phyloP scores from a whole-genome alignment of 2,888 invertebrate genomes.

The Belgica antarctica region DNA sequence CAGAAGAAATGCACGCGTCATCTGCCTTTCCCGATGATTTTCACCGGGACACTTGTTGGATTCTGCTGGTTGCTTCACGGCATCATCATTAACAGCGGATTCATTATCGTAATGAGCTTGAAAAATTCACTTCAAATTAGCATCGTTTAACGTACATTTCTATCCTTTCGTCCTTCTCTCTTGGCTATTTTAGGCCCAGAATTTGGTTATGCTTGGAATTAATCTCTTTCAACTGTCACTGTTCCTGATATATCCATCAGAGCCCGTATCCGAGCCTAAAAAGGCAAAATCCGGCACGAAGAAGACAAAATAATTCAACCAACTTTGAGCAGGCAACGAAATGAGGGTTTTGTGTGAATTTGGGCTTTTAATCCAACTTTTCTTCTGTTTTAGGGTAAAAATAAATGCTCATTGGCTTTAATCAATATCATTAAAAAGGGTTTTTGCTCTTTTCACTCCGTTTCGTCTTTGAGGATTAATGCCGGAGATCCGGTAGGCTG shows the following conservation, averaged over 20 bases:
- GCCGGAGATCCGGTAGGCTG: not conserved
- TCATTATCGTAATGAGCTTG: constrained; percentile 50
- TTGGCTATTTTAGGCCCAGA: constrained; percentile 76
- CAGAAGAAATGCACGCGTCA: constrained; percentile 77
- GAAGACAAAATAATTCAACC: not conserved
- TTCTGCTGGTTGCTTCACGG: constrained; percentile 53
- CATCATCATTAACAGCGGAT: constrained; percentile 51
- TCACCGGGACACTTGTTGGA: constrained; percentile 74
- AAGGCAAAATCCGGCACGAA: not conserved
- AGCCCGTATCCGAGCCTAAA: constrained; percentile 48
- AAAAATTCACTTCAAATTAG: not conserved
- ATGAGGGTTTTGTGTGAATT: no score
- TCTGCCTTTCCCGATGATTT: constrained; percentile 83
- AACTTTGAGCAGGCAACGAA: not conserved
- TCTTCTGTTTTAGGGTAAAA: not conserved
- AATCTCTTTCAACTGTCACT: constrained; percentile 65
- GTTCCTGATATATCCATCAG: constrained; percentile 68
- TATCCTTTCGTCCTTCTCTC: constrained; percentile 49
- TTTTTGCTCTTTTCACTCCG: not conserved
- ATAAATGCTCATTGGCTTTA: not conserved
- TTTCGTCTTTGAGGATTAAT: not conserved
- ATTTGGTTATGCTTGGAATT: constrained; percentile 63
- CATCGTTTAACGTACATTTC: constrained; percentile 38
- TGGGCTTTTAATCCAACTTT: no score
- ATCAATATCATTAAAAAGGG: constrained; percentile 4